Evolutionary conservation across 1,140 invertebrate genomes (phyloP).

Genomic region (Drosophila teissieri): DNA sequence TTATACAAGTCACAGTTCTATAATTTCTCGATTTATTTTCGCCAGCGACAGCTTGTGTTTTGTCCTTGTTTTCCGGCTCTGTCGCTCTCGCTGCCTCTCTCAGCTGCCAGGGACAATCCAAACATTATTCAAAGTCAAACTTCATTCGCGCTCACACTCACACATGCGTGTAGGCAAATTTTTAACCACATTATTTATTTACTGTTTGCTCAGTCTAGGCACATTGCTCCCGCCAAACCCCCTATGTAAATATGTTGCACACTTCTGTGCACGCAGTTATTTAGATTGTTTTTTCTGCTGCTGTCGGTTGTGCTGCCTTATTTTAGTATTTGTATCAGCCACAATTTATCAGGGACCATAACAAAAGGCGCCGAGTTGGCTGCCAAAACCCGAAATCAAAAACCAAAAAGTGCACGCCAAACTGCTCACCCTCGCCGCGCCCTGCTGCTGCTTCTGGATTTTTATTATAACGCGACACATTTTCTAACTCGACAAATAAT

Average conservation of each 20-base stretch:
- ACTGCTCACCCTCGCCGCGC: background rate
- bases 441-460: slow-evolving; percentile 7
- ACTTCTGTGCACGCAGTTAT: slow-evolving; percentile 55
- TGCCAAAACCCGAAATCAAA: slow-evolving; percentile 76
- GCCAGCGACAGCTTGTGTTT: slow-evolving; percentile 57
- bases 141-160: slow-evolving; percentile 73
- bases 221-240: background rate
- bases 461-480: slow-evolving; percentile 64
- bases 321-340: slow-evolving; percentile 75
- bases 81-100: slow-evolving; percentile 41
- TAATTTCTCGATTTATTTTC: slow-evolving; percentile 82
- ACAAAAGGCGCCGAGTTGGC: slow-evolving; percentile 81
- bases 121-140: slow-evolving; percentile 84
- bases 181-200: slow-evolving; percentile 84
- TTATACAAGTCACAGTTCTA: slow-evolving; percentile 83
- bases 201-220: slow-evolving; percentile 62
- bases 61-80: slow-evolving; percentile 48
- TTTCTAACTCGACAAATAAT: slow-evolving; percentile 78
- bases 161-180: slow-evolving; percentile 61
- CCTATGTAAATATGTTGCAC: slow-evolving; percentile 75
- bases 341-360: slow-evolving; percentile 77
- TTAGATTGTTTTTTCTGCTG: slow-evolving; percentile 45
- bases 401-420: slow-evolving; percentile 55
- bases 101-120: slow-evolving; percentile 79
- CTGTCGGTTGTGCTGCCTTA: slow-evolving; percentile 50